Evolutionary conservation across 2,113 vertebrate species (phyloP).

Genomic region (Hippopotamus amphibius): DNA sequence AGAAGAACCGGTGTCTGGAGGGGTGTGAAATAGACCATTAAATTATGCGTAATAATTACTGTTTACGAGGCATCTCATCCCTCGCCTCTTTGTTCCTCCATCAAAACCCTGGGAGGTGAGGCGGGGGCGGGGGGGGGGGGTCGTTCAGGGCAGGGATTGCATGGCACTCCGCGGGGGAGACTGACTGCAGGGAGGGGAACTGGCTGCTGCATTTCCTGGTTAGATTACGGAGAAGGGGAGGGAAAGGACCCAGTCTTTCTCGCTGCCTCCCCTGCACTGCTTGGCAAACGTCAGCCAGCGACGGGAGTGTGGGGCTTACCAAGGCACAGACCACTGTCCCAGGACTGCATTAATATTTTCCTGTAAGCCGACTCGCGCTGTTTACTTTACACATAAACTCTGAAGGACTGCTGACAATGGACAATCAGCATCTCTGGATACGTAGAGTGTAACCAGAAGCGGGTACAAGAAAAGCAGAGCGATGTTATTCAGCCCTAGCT

Average conservation of each 20-base stretch:
- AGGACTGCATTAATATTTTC: no score
- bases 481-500: neutral
- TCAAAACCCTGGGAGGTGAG: neutral
- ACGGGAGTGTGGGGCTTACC: accelerated
- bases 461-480: neutral
- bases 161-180: neutral
- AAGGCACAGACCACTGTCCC: accelerated
- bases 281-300: neutral
- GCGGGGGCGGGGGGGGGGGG: no score
- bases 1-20: neutral
- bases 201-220: neutral
- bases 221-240: neutral
- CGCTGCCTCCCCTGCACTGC: no score
- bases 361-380: neutral
- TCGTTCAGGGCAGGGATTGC: neutral
- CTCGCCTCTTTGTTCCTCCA: neutral
- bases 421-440: neutral
- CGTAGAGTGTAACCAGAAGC: neutral
- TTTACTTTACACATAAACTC: neutral
- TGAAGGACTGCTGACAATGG: neutral
- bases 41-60: accelerated
- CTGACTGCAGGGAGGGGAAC: neutral
- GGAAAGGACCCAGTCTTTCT: neutral
- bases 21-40: neutral
- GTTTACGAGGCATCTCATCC: neutral